Evolutionary conservation across 2,797 vertebrate species (phyloP), one percentile per base, ranked within the genome.

Genomic region (Notolabrus celidotus): DNA sequence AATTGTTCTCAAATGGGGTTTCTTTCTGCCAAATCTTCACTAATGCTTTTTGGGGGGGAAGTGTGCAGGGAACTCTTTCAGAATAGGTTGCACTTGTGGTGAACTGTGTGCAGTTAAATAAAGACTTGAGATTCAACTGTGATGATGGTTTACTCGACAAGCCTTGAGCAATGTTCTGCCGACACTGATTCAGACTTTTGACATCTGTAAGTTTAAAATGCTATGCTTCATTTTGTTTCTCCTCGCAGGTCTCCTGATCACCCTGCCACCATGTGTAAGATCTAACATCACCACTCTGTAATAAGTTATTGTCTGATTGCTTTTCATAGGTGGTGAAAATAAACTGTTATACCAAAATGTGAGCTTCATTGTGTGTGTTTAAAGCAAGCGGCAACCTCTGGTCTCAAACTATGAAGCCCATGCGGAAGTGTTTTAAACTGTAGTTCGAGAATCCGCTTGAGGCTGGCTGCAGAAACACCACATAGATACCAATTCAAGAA

Each of bases 231-330:
- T 67, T 83, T 79, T 63, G 79, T 78, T 80, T 62, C 81, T 79
- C 67, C 69, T 70, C 52, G 72, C 84, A 74, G 80, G 67, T 71
- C 75, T 83, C 87, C 90, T 61, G 55, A 88, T 77, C 74, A 71
- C 88, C 65, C 74, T 89, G 93, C 93, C 92, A 89, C 93, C 88
- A 90, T 89, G 90, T 94, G 88, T 93, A 91, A 92, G 92, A 91
- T 90, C 45, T 62, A 67, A 79, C 62, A 61, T 81, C 61, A 47
- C 77, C 80, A 82, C 86, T 93, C 87, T 91, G 89, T 92, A 90
- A 84, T 92, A 94, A 93, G 79, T 94, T 93, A 93, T 95, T 95
- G 91, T 95, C 80, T 94, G 95, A 94, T 95, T 92, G 93, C 94
- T 95, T 95, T 93, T 95, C 93, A 92, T 94, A 93, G 89, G 80